Evolutionary conservation across 2,113 vertebrate species (phyloP), one percentile per base, ranked within the genome.

Genomic region (Trogon melanurus): DNA sequence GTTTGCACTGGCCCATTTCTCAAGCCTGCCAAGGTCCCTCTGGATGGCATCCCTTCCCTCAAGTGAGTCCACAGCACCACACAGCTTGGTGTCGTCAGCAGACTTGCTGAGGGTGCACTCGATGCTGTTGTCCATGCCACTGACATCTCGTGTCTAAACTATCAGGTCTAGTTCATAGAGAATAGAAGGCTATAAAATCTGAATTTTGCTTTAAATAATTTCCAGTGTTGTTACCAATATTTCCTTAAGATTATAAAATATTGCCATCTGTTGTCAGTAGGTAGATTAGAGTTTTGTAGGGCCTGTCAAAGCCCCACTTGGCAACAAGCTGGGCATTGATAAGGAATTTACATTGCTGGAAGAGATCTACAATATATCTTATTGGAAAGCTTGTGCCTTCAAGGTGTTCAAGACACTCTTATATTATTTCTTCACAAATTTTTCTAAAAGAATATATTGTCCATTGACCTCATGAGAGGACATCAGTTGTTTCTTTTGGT

Each of bases 211-310:
- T 79, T 70, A 34, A 66, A 70, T 36, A 17, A 20, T 85, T 85
- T 48, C 51, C 45, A 61, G 14, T 21, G 8, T 44, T 75, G 48
- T 44, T 78, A 36, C 30, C 56, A 51, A 16, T 48, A 8, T 48
- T 50, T 82, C 41, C 57, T 53, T 64, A 79, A 75, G 57, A 74
- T 79, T 75, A 74, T 83, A 74, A 50, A 79, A 95, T 75, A 47
- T 82, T 95, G 83, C 62, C 66, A 47, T 67, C 66, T 85, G 86
- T 91, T 94, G 75, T 79, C 58, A 62, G 61, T 76, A 85, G 72
- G 61, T 48, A 85, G 44, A 53, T 19, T 5, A 5, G 60, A 71
- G 61, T 36, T 53, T 45, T 67, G 51, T 18, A 50, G 79, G 51
- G 44, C 13, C 21, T 11, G 3, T 34, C 36, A 80, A 61, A 79